A percentile compares a stretch with the other conserved stretches of the same genome.
These are phyloP conservation scores for Philantomba maxwellii DNA, from an alignment of 2,113 vertebrate species.

Conservation along the genomic window DNA sequence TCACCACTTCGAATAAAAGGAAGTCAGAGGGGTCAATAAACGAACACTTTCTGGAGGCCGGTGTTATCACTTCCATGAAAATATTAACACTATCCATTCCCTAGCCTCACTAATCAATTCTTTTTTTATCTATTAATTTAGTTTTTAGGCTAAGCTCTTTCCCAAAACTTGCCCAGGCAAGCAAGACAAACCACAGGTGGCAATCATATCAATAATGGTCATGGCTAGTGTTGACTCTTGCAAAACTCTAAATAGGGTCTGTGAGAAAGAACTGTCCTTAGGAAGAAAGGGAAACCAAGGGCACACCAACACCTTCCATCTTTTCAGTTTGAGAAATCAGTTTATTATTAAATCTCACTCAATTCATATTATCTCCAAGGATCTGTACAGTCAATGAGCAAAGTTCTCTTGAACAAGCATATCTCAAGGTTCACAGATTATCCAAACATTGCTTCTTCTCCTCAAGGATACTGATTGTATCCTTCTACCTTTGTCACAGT, in stretches of 20 bases:
- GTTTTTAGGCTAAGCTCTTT: conserved; percentile 35
- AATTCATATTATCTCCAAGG: conserved; percentile 35
- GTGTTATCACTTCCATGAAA: conserved; percentile 56
- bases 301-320: neutral
- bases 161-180: conserved; percentile 20
- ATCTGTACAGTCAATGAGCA: conserved; percentile 45
- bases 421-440: conserved; percentile 64
- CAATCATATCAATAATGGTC: neutral
- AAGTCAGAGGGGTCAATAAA: conserved; percentile 39
- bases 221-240: neutral
- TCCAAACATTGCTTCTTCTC: conserved; percentile 43
- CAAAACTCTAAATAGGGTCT: neutral
- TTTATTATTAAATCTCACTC: neutral
- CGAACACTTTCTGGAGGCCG: conserved; percentile 32
- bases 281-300: neutral
- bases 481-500: neutral
- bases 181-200: conserved; percentile 15
- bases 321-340: neutral
- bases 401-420: conserved; percentile 54
- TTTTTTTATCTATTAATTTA: conserved; percentile 20
- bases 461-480: neutral
- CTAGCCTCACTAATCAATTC: conserved; percentile 33
- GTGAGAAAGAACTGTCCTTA: neutral
- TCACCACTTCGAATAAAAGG: conserved; percentile 31
- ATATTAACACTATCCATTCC: conserved; percentile 42